Percentiles rank a stretch among this genome's conserved stretches.
phyloP scores from a whole-genome alignment of 2,113 vertebrate genomes.

The Empidonax traillii region DNA sequence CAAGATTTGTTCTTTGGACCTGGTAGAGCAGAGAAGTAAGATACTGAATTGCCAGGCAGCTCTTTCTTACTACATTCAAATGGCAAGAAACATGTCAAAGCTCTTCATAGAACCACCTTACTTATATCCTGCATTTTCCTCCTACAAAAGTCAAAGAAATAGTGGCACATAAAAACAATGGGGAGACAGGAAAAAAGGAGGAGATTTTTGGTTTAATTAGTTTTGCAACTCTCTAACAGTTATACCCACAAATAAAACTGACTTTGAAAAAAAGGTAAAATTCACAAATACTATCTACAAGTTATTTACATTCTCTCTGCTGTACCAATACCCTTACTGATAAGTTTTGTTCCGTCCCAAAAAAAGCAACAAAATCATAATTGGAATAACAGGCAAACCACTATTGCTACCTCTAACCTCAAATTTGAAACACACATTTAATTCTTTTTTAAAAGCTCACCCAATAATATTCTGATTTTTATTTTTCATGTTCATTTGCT shows the following conservation, averaged over 20 bases:
- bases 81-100: neutral
- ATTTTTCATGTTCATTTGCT: neutral
- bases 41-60: neutral
- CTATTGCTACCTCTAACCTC: neutral
- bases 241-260: neutral
- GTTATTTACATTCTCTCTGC: neutral
- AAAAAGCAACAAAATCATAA: neutral
- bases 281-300: neutral
- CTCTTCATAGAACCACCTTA: neutral
- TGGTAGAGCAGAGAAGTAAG: neutral
- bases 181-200: neutral
- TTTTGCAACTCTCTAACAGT: neutral
- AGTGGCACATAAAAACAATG: neutral
- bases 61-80: neutral
- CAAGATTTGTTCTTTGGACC: neutral
- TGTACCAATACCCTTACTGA: neutral
- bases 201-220: neutral
- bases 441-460: neutral
- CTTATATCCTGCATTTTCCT: neutral
- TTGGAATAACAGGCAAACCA: neutral
- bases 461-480: neutral
- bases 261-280: neutral
- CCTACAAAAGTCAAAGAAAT: neutral
- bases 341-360: neutral
- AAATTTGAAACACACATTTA: neutral